Evolutionary conservation across 2,888 invertebrate genomes (phyloP), one percentile per base, ranked within the genome.

Genomic region (Nycteola revayana): DNA sequence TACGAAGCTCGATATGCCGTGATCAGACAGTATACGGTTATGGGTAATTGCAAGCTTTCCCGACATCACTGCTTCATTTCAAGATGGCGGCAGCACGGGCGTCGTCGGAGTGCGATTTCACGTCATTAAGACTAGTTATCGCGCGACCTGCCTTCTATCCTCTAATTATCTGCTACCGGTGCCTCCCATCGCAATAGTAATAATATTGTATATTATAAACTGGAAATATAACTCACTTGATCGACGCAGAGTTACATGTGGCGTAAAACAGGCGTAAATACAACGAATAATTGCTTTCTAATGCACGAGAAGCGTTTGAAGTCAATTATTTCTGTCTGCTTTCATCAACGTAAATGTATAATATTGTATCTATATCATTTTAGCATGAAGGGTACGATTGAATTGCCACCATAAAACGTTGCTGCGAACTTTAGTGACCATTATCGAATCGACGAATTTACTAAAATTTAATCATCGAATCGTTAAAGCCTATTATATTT

Each of bases 51-150:
- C 71, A 66, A 75, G 70, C 72, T 81, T 81, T 78, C 77, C 72
- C 74, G 74, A 69, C 73, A 67, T 65, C 35, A 51, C 59, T 53
- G 58, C 60, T 62, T 63, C 59, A 67, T 68, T 70, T 55, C 75
- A 83, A 81, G 63, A 83, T 83, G 81, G 81, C 81, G 70, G 65
- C 43, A n/a, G n/a, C n/a, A n/a, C n/a, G n/a, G 51, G 36, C 32
- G 21, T 39, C 49, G 42, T 34, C 36, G 48, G 55, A 57, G 61
- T 62, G 64, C 68, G 75, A 77, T 79, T 81, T 80, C 77, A 69
- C 69, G 72, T 84, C 73, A 85, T 85, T 83, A 83, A 70, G 77
- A 75, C 78, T 82, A 82, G 82, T 82, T 83, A 85, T 81, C 79
- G 73, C 74, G 67, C 78, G 76, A 76, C 75, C 75, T 67, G 66